Conservation (phyloP, 2,888 invertebrate genomes). For the Microctonus brassicae region DNA sequence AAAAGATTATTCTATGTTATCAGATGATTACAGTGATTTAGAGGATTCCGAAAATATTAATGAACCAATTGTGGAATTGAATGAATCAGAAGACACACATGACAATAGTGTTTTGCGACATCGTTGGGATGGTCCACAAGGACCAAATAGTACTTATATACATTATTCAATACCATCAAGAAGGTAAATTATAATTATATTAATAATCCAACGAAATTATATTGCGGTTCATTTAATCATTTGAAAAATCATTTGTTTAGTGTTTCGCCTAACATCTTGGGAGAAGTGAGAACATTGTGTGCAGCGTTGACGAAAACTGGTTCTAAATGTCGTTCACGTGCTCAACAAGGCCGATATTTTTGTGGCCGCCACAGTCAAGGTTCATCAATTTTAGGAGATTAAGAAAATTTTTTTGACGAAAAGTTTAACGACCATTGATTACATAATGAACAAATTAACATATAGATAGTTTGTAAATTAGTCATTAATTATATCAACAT, state of each 20-base stretch:
- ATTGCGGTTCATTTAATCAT: neutral
- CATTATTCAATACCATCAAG: conserved; percentile 41
- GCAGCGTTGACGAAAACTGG: conserved; percentile 56
- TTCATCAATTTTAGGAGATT: conserved; percentile 51
- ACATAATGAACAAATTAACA: neutral
- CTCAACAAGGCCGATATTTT: conserved; percentile 45
- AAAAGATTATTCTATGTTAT: conserved; percentile 43
- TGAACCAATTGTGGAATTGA: conserved; percentile 29
- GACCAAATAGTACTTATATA: conserved; percentile 23
- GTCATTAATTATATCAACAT: neutral
- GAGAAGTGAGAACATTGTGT: conserved; percentile 47
- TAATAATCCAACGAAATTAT: neutral
- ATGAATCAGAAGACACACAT: conserved; percentile 43
- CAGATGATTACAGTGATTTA: conserved; percentile 48
- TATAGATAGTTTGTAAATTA: neutral
- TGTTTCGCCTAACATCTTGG: conserved; percentile 43
- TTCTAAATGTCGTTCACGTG: conserved; percentile 51
- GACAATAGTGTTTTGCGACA: conserved; percentile 49
- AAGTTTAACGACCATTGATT: neutral
- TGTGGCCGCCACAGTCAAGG: conserved; percentile 54
- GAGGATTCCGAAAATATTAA: conserved; percentile 38
- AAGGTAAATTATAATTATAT: conserved; percentile 48
- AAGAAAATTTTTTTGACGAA: conserved; percentile 23
- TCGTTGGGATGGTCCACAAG: conserved; percentile 35
- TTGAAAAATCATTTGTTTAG: conserved; percentile 48